Percentiles rank a stretch among this genome's conserved stretches.
phyloP scores from a whole-genome alignment of 2,888 invertebrate species.

The Diabrotica balteata region DNA sequence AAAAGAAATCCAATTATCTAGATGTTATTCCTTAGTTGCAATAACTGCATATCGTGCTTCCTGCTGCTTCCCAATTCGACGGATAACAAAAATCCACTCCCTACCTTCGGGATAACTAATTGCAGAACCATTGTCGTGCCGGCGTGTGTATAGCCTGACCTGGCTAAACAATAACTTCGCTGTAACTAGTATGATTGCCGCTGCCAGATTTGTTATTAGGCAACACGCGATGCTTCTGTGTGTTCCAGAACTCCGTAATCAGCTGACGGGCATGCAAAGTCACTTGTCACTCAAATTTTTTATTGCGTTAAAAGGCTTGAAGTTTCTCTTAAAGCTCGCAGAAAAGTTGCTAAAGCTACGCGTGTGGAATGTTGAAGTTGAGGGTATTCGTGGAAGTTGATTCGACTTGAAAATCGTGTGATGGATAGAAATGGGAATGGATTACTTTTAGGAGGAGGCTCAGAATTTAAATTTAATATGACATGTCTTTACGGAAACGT shows the following conservation, averaged over 20 bases:
- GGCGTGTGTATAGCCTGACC: constrained; percentile 50
- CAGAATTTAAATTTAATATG: too few relatives aligned
- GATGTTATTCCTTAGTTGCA: too few relatives aligned
- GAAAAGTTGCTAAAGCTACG: constrained; percentile 14
- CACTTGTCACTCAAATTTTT: constrained; percentile 49
- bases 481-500: too few relatives aligned
- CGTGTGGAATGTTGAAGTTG: constrained; percentile 8
- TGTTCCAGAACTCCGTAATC: constrained; percentile 47
- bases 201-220: constrained; percentile 55
- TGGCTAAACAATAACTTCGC: constrained; percentile 53
- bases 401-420: constrained; percentile 6
- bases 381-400: constrained; percentile 8
- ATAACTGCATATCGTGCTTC: constrained; percentile 5
- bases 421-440: constrained; percentile 11
- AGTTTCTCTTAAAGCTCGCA: neutral
- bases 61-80: neutral
- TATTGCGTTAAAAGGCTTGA: constrained; percentile 17
- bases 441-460: neutral
- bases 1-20: too few relatives aligned
- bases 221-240: constrained; percentile 51
- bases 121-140: constrained; percentile 32
- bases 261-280: constrained; percentile 53
- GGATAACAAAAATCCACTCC: constrained; percentile 4
- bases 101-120: constrained; percentile 31
- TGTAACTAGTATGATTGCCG: constrained; percentile 51